These are phyloP conservation scores for Halesus radiatus DNA, from an alignment of 1,140 invertebrate genomes.

Conservation along the genomic window DNA sequence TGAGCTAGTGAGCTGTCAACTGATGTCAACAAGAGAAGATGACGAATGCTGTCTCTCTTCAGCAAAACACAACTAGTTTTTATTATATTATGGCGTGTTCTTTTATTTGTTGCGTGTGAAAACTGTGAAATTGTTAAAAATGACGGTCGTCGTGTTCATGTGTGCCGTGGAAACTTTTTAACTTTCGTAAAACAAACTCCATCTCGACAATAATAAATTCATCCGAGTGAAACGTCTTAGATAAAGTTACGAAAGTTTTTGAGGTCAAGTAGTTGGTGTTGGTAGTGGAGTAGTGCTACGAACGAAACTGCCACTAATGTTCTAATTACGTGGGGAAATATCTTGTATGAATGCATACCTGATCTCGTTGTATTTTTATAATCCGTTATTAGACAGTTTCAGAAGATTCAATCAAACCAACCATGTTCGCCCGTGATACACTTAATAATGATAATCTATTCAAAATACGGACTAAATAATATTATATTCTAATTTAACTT, in stretches of 20 bases:
- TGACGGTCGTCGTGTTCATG: constrained; percentile 7
- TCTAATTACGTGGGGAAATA: constrained; percentile 51
- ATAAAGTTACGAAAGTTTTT: constrained; percentile 46
- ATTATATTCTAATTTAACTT: no score
- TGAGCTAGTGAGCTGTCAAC: constrained; percentile 39
- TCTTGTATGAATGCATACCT: constrained; percentile 45
- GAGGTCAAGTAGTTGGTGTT: constrained; percentile 38
- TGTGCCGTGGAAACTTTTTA: constrained; percentile 4
- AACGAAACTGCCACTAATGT: constrained; percentile 49
- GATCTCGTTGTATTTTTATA: constrained; percentile 47
- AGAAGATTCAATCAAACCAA: constrained; percentile 9
- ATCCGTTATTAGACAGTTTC: constrained; percentile 44
- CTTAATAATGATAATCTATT: constrained; percentile 2
- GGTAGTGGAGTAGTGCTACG: constrained; percentile 10
- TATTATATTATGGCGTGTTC: constrained; percentile 44
- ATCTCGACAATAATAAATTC: constrained; percentile 4
- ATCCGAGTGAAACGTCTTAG: constrained; percentile 34
- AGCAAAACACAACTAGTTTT: constrained; percentile 49
- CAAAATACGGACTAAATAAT: not conserved
- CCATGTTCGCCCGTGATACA: constrained; percentile 25
- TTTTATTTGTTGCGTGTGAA: not conserved
- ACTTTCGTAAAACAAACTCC: constrained; percentile 27
- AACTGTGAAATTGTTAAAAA: constrained; percentile 26
- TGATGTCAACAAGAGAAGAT: constrained; percentile 51
- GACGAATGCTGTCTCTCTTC: constrained; percentile 50